Conservation (phyloP, 2,113 vertebrate species). For the Mixornis gularis region DNA sequence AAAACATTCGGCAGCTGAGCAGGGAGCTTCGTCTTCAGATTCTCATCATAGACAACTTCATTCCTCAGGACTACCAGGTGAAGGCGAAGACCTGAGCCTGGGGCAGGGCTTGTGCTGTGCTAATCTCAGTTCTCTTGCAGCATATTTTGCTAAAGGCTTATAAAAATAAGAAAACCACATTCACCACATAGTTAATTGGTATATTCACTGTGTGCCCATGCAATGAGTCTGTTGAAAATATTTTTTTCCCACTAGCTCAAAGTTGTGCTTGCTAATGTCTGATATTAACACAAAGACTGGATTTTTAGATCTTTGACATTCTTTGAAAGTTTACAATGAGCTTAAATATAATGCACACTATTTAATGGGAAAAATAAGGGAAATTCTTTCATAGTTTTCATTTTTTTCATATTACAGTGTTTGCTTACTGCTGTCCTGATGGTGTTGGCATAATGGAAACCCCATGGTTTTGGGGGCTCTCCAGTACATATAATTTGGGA, state of each 20-base stretch:
- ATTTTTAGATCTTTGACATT: background rate
- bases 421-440: background rate
- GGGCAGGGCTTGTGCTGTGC: background rate
- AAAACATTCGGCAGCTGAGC: constrained; percentile 96
- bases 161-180: background rate
- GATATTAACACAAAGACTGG: background rate
- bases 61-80: constrained; percentile 97
- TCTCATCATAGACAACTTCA: constrained; percentile 97
- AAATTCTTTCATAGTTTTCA: background rate
- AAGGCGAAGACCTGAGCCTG: background rate
- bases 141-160: background rate
- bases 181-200: background rate
- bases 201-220: background rate
- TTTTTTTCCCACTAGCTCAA: background rate
- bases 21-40: constrained; percentile 94
- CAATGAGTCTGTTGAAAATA: background rate
- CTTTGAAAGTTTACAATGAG: background rate
- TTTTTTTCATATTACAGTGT: background rate
- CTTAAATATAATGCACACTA: background rate
- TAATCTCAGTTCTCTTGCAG: background rate
- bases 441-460: background rate
- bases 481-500: rapidly evolving
- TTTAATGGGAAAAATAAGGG: background rate
- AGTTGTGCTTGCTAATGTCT: background rate
- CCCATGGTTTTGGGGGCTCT: background rate